phyloP scores from a whole-genome alignment of 2,113 vertebrate genomes.

The Anser brachyrhynchus region DNA sequence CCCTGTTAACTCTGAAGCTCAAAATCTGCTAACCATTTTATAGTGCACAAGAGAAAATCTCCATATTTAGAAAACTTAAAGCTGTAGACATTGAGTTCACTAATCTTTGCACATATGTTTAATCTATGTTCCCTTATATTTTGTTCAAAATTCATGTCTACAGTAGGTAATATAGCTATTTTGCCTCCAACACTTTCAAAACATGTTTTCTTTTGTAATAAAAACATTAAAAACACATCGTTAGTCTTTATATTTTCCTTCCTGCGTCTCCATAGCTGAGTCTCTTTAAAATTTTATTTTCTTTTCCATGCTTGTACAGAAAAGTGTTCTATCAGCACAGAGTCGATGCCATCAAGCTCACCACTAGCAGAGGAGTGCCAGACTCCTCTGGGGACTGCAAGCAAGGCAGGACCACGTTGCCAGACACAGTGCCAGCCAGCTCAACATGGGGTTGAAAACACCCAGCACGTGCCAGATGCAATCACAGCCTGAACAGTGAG shows the following conservation, averaged over 20 bases:
- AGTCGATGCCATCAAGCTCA: not conserved
- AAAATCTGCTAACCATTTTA: not conserved
- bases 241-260: not conserved
- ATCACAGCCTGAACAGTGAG: not conserved
- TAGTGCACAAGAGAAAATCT: not conserved
- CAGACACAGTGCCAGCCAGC: not conserved
- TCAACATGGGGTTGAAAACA: not conserved
- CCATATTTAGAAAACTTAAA: not conserved
- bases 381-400: not conserved
- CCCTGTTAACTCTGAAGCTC: not conserved
- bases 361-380: accelerated
- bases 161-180: not conserved
- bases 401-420: not conserved
- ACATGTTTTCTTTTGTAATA: not conserved
- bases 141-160: not conserved
- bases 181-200: not conserved
- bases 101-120: not conserved
- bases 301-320: not conserved
- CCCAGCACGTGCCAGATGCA: not conserved
- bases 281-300: not conserved
- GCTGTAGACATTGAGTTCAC: accelerated
- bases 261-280: not conserved
- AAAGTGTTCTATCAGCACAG: not conserved
- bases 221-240: not conserved
- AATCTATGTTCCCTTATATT: not conserved